phyloP scores from a whole-genome alignment of 2,797 vertebrate species.

The Gila robusta region DNA sequence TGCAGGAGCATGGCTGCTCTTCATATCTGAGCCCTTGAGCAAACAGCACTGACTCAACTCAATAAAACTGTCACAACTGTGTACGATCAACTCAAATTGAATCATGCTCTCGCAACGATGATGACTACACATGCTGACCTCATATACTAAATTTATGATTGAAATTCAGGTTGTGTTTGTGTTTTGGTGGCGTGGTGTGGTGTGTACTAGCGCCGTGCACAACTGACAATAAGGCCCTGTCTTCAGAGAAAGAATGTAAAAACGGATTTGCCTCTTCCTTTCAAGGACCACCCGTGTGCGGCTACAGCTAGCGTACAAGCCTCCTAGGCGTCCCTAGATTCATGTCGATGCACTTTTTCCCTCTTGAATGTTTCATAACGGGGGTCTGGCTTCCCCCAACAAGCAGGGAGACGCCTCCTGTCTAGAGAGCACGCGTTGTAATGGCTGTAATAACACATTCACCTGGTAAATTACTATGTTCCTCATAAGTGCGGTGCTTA shows the following conservation, averaged over 20 bases:
- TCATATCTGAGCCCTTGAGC: constrained; percentile 40
- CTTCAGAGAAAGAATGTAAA: constrained; percentile 38
- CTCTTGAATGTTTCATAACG: constrained; percentile 37
- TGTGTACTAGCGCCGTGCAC: neutral
- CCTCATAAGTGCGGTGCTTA: constrained; percentile 69
- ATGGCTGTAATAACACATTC: constrained; percentile 79
- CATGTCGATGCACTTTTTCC: constrained; percentile 42
- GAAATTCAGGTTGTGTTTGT: constrained; percentile 13
- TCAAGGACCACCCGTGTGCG: constrained; percentile 59
- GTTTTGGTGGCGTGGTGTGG: neutral
- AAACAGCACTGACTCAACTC: constrained; percentile 49
- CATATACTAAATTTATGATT: constrained; percentile 13
- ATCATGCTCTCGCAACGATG: neutral
- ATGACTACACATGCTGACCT: constrained; percentile 17
- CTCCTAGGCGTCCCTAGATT: constrained; percentile 50
- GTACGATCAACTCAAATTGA: constrained; percentile 46
- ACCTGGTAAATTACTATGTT: constrained; percentile 78
- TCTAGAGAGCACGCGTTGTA: constrained; percentile 63
- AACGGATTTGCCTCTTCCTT: constrained; percentile 49
- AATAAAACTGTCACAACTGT: constrained; percentile 52
- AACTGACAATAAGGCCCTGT: constrained; percentile 23
- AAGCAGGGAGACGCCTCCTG: constrained; percentile 40
- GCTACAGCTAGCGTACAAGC: constrained; percentile 6
- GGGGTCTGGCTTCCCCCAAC: constrained; percentile 30
- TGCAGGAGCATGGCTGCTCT: constrained; percentile 39